A percentile compares a stretch with the other conserved stretches of the same genome.
Conservation (phyloP, 2,888 invertebrate genomes). For the Eristalis intricaria region DNA sequence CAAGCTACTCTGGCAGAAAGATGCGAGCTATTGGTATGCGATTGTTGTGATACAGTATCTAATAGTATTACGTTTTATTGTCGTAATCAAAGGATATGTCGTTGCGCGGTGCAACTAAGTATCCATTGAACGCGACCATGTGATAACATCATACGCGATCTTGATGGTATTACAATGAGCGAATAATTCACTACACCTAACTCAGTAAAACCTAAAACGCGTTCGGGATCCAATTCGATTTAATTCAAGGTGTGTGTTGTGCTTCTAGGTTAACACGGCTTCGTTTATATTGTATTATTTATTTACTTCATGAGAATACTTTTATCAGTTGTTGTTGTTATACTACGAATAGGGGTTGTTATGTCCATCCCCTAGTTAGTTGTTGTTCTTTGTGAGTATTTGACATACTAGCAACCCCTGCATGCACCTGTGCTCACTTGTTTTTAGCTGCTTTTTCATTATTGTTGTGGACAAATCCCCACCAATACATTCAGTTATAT, state of each 20-base stretch:
- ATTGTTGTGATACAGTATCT: conserved; percentile 19
- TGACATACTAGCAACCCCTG: conserved; percentile 9
- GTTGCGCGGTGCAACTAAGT: not conserved
- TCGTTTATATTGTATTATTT: conserved; percentile 17
- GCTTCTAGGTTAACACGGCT: conserved; percentile 22
- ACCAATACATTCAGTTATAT: conserved; percentile 41
- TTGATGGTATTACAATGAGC: conserved; percentile 14
- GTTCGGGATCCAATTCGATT: not conserved
- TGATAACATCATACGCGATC: conserved; percentile 29
- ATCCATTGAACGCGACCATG: conserved; percentile 8
- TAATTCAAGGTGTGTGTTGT: conserved; percentile 58
- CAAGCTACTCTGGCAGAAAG: conserved; percentile 35
- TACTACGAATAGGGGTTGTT: conserved; percentile 36
- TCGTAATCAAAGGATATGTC: conserved; percentile 24
- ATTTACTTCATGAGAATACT: conserved; percentile 9
- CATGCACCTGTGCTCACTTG: conserved; percentile 16
- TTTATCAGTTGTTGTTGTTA: conserved; percentile 37
- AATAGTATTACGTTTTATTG: conserved; percentile 11
- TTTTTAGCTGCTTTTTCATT: conserved; percentile 1
- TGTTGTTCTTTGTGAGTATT: conserved; percentile 3
- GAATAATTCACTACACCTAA: conserved; percentile 12
- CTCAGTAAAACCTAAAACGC: conserved; percentile 12
- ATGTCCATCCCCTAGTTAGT: conserved; percentile 30
- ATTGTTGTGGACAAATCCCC: conserved; percentile 52
- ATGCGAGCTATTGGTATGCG: conserved; percentile 34